phyloP scores from a whole-genome alignment of 92 coral and sea anemone species.

The Bergia puertoricense region DNA sequence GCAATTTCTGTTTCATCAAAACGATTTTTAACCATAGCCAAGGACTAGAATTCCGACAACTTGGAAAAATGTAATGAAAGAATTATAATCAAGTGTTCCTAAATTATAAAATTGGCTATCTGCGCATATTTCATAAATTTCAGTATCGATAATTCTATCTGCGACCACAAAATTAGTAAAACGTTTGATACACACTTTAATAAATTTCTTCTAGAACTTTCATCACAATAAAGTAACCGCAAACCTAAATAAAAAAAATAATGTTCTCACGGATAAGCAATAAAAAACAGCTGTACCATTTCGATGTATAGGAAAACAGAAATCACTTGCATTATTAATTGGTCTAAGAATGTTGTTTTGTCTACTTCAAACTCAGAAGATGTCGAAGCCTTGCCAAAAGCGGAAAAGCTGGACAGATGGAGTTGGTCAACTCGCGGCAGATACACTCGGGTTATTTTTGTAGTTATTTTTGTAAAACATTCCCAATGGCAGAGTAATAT shows the following conservation, averaged over 20 bases:
- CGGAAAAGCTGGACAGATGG: background rate
- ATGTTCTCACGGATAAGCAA: background rate
- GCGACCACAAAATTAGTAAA: background rate
- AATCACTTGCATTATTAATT: background rate
- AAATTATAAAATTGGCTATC: background rate
- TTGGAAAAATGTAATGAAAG: no score
- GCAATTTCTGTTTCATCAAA: no score
- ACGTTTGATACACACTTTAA: background rate
- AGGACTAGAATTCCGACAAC: no score
- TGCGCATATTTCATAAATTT: background rate
- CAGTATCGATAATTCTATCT: background rate
- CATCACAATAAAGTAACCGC: background rate
- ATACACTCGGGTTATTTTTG: background rate
- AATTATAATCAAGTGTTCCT: no score
- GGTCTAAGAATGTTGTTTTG: background rate
- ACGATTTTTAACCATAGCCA: no score
- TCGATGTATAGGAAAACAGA: background rate
- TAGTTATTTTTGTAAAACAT: background rate
- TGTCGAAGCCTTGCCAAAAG: background rate
- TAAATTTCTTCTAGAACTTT: background rate
- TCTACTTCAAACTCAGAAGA: background rate
- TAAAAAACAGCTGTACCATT: background rate
- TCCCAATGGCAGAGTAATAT: background rate
- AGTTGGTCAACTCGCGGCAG: background rate
- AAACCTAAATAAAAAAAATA: background rate